phyloP scores from a whole-genome alignment of 1,140 invertebrate genomes.

The Pseudomyrmex pallidus region DNA sequence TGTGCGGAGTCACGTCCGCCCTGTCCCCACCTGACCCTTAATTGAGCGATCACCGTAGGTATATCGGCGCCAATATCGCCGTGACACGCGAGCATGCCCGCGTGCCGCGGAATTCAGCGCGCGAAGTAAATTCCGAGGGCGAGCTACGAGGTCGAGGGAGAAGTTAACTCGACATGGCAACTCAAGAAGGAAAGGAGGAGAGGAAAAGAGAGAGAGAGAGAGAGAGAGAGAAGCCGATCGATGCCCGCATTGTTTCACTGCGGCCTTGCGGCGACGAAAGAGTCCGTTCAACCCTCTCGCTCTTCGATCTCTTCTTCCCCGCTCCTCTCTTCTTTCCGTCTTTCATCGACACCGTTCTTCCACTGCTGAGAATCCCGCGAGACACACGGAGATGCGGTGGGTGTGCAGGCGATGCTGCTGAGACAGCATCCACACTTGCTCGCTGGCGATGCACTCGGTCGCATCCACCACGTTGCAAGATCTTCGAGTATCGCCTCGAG shows the following conservation, averaged over 20 bases:
- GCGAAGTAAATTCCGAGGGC: conserved; percentile 13
- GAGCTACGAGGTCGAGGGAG: neutral
- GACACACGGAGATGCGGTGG: conserved; percentile 19
- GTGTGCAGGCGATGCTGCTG: conserved; percentile 61
- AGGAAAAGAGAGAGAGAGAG: no score
- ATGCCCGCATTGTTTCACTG: conserved; percentile 73
- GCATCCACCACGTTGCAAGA: conserved; percentile 76
- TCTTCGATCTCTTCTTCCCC: neutral
- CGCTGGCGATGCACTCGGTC: conserved; percentile 35
- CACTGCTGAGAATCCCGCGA: conserved; percentile 12
- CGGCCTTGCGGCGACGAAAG: conserved; percentile 42
- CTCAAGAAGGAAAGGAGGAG: conserved; percentile 16
- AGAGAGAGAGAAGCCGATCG: conserved; percentile 59
- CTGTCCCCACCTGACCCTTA: neutral
- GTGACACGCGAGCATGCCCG: conserved; percentile 30
- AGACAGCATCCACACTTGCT: conserved; percentile 62
- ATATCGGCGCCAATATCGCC: conserved; percentile 28
- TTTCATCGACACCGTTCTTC: conserved; percentile 29
- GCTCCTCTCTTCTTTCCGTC: neutral
- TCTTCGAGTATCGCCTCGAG: conserved; percentile 74
- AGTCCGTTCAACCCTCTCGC: neutral
- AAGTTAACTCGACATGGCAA: conserved; percentile 52
- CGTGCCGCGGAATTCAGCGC: conserved; percentile 10
- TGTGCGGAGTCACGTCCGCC: conserved; percentile 11
- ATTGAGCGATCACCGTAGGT: conserved; percentile 42